Evolutionary conservation across 2,113 vertebrate genomes (phyloP).

Genomic region (Percina caprodes): DNA sequence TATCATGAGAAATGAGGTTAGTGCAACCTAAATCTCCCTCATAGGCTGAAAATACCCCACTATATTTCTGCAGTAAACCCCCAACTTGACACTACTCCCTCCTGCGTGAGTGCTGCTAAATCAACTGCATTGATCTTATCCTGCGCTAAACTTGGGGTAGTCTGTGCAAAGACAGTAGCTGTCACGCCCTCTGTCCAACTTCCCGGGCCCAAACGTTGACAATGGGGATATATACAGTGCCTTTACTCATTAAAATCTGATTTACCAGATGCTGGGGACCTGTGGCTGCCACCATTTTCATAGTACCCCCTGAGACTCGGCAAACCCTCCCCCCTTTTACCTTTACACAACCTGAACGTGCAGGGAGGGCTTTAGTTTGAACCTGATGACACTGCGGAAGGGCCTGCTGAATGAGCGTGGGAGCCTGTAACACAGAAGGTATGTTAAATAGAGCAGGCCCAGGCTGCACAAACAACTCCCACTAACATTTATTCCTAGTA

Average conservation of each 20-base stretch:
- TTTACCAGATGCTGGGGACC: background rate
- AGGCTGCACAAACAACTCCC: slow-evolving; percentile 24
- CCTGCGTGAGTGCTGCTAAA: background rate
- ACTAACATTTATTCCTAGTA: background rate
- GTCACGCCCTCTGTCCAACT: background rate
- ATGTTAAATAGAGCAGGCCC: background rate
- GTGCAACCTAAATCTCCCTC: slow-evolving; percentile 25
- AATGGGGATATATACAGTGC: background rate
- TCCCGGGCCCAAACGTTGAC: slow-evolving; percentile 7
- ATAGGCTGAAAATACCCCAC: background rate
- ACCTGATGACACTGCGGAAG: background rate
- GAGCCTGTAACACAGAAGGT: slow-evolving; percentile 14
- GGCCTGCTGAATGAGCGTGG: too few species aligned
- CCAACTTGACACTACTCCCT: slow-evolving; percentile 6
- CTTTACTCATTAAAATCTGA: background rate
- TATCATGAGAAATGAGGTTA: slow-evolving; percentile 11
- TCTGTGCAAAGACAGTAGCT: background rate
- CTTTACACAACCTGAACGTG: background rate
- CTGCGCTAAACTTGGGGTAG: background rate
- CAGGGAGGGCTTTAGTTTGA: background rate
- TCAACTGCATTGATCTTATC: background rate
- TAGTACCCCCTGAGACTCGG: background rate
- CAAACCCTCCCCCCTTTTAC: slow-evolving; percentile 3
- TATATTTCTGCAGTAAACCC: background rate
- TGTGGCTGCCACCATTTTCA: slow-evolving; percentile 1